phyloP scores from a whole-genome alignment of 2,113 vertebrate genomes.

The Enhydra lutris region DNA sequence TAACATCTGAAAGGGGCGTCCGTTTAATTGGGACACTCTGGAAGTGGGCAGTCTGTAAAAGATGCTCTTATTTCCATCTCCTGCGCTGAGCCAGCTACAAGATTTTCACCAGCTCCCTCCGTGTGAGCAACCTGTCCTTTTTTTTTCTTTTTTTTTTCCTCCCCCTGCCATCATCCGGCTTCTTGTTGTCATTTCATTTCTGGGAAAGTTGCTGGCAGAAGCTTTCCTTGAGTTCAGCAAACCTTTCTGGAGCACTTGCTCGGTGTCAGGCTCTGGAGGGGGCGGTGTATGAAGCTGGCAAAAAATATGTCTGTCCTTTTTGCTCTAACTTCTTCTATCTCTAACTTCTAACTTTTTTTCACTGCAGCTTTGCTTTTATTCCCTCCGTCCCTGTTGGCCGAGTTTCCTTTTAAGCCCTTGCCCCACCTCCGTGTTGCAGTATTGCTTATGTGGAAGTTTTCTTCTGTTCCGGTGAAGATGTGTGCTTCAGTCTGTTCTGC shows the following conservation, averaged over 20 bases:
- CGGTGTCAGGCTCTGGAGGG: neutral
- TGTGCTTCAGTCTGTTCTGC: neutral
- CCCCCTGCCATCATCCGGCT: neutral
- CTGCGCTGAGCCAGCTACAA: neutral
- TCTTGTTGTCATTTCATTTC: conserved; percentile 32
- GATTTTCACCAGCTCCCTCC: neutral
- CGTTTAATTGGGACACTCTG: conserved; percentile 8
- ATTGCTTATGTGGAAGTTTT: conserved; percentile 51
- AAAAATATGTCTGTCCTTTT: neutral
- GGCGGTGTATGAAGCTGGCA: neutral
- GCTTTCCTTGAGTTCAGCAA: neutral
- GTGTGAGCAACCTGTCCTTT: neutral
- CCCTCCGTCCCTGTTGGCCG: neutral
- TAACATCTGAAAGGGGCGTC: neutral
- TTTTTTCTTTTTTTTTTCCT: neutral
- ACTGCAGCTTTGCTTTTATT: neutral
- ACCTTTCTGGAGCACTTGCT: neutral
- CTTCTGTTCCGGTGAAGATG: neutral
- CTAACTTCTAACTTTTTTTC: neutral
- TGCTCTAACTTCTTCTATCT: neutral
- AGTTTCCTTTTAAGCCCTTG: conserved; percentile 46
- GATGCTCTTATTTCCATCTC: neutral
- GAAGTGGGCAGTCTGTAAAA: neutral
- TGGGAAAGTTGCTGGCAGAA: conserved; percentile 60
- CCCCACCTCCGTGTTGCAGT: neutral